Conservation (phyloP, 2,797 vertebrate genomes). For the Bufotes viridis region DNA sequence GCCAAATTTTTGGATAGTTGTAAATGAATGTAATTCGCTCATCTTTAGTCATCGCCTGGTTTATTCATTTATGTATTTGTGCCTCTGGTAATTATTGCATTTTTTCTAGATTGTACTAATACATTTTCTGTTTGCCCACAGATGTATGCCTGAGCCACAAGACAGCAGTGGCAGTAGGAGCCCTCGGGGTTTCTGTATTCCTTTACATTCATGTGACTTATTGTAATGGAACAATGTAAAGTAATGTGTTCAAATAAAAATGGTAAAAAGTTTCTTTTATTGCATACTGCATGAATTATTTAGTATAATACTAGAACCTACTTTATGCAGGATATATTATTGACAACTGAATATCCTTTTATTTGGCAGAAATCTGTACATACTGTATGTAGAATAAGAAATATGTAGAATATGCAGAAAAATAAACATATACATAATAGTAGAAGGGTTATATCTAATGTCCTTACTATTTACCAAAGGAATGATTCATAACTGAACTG, state of each 20-base stretch:
- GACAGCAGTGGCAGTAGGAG: conserved; percentile 23
- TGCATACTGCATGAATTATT: neutral
- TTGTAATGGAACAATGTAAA: conserved; percentile 2
- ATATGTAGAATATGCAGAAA: neutral
- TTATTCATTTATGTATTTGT: neutral
- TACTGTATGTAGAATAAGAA: neutral
- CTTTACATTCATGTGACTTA: neutral
- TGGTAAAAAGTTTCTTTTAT: conserved; percentile 4
- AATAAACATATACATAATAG: neutral
- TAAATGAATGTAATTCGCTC: too few species aligned
- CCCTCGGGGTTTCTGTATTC: conserved; percentile 32
- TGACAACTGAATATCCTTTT: neutral
- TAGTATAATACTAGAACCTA: neutral
- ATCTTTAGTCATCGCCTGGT: too few species aligned
- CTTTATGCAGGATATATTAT: neutral
- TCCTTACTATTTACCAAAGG: too few species aligned
- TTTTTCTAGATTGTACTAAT: neutral
- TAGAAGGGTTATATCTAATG: too few species aligned
- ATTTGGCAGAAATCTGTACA: neutral
- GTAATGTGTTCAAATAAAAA: conserved; percentile 22
- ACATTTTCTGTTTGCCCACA: conserved; percentile 10
- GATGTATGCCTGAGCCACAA: conserved; percentile 12
- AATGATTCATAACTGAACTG: too few species aligned
- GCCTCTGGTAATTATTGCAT: neutral
- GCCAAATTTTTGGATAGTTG: too few species aligned